These are phyloP conservation scores for Aspidiotus destructor DNA, from an alignment of 2,888 invertebrate species.

Conservation along the genomic window DNA sequence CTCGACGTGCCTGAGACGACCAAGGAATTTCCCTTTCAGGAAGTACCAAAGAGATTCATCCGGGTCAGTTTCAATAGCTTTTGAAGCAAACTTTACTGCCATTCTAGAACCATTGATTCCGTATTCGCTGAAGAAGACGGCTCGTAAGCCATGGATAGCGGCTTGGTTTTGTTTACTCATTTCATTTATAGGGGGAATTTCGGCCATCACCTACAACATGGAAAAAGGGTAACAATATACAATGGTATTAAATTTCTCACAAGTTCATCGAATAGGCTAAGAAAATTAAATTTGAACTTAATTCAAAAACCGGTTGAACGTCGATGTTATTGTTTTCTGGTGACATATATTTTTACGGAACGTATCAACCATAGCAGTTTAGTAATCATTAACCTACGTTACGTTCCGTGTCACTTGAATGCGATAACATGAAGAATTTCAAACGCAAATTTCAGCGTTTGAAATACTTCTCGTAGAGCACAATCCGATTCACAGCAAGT, in stretches of 20 bases:
- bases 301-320: background rate
- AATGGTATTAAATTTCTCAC: background rate
- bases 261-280: background rate
- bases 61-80: conserved; percentile 15
- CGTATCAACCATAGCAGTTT: background rate
- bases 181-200: background rate
- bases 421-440: no score
- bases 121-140: conserved; percentile 14
- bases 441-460: no score
- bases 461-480: no score
- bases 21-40: conserved; percentile 6
- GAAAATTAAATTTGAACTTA: background rate
- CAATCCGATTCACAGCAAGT: no score
- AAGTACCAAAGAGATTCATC: conserved; percentile 12
- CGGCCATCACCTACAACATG: background rate
- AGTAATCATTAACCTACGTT: no score
- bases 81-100: background rate
- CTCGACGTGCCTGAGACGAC: conserved; percentile 8
- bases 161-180: background rate
- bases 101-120: conserved; percentile 13
- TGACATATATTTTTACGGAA: background rate
- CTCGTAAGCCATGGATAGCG: conserved; percentile 4
- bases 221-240: background rate
- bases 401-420: no score
- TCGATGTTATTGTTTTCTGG: no score